Conservation (phyloP, 2,888 invertebrate species). For the Limnephilus auricula region DNA sequence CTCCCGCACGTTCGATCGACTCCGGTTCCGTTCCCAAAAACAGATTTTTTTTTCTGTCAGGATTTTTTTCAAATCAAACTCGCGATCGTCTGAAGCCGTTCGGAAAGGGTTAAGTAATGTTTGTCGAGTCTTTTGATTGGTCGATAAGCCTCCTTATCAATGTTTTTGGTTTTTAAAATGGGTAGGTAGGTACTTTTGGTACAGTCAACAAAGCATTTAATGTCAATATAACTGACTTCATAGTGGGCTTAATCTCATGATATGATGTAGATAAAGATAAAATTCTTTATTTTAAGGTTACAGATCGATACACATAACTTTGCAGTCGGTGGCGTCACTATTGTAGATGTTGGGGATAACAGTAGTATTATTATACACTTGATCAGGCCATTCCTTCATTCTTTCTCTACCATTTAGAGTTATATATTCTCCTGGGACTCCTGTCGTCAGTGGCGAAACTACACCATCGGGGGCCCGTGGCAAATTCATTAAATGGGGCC, state of each 20-base stretch:
- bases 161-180: not conserved
- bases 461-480: too few relatives aligned
- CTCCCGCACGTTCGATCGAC: too few relatives aligned
- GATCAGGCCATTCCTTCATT: too few relatives aligned
- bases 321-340: not conserved
- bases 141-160: slow-evolving; percentile 9
- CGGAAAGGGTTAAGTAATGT: slow-evolving; percentile 4
- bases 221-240: not conserved
- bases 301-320: not conserved
- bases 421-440: too few relatives aligned
- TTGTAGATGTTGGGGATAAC: not conserved
- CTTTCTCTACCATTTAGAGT: too few relatives aligned
- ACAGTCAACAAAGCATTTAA: not conserved
- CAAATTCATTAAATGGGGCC: too few relatives aligned
- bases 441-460: too few relatives aligned
- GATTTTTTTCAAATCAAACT: too few relatives aligned
- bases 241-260: not conserved
- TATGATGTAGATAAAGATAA: not conserved
- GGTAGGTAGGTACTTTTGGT: not conserved
- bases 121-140: not conserved
- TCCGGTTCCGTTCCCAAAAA: too few relatives aligned
- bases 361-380: too few relatives aligned
- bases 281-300: not conserved
- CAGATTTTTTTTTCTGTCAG: too few relatives aligned
- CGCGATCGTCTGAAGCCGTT: too few relatives aligned